Conservation (phyloP, 2,113 vertebrate genomes). For the Pelobates fuscus region DNA sequence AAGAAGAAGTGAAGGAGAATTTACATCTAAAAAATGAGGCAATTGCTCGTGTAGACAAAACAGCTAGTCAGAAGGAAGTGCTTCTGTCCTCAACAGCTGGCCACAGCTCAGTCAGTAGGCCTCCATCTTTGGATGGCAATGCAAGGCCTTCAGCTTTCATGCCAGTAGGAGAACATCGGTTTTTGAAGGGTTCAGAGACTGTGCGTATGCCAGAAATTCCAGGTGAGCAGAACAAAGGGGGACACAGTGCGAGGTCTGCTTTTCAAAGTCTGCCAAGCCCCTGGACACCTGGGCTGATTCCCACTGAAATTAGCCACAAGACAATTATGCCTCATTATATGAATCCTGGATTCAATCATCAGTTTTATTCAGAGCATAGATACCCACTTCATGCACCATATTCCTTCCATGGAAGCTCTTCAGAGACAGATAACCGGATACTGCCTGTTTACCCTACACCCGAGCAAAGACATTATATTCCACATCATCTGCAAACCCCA, state of each 20-base stretch:
- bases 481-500: conserved; percentile 66
- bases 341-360: conserved; percentile 78
- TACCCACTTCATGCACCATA: conserved; percentile 78
- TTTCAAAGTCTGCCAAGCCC: conserved; percentile 73
- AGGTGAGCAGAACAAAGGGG: conserved; percentile 60
- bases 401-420: conserved; percentile 66
- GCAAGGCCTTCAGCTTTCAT: conserved; percentile 81
- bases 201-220: conserved; percentile 59
- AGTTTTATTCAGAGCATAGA: conserved; percentile 74
- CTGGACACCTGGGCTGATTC: conserved; percentile 73
- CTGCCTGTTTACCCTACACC: conserved; percentile 73
- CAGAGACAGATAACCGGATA: conserved; percentile 65
- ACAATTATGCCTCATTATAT: conserved; percentile 70
- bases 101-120: conserved; percentile 53
- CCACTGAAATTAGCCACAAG: conserved; percentile 72
- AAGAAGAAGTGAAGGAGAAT: conserved; percentile 69
- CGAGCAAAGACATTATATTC: conserved; percentile 79
- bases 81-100: conserved; percentile 30
- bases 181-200: conserved; percentile 62
- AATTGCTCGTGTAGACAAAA: conserved; percentile 58
- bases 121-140: conserved; percentile 59
- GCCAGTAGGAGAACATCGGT: conserved; percentile 71
- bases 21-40: conserved; percentile 59
- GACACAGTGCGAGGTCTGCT: conserved; percentile 67
- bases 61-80: conserved; percentile 54